These are phyloP conservation scores for Eueides isabella DNA, from an alignment of 1,140 invertebrate genomes.

Conservation along the genomic window DNA sequence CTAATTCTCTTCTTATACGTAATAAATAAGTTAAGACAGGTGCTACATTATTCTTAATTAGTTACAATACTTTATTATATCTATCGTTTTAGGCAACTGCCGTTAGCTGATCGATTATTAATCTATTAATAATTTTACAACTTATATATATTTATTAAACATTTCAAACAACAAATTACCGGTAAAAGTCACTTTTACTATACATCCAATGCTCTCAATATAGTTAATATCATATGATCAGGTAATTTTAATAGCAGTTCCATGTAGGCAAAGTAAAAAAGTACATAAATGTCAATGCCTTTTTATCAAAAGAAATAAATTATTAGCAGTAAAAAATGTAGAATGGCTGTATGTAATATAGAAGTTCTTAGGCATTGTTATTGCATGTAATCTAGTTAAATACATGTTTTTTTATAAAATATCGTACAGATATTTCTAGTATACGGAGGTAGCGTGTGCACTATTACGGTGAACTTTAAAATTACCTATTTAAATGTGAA, in stretches of 20 bases:
- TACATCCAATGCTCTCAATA: background rate
- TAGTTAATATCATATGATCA: background rate
- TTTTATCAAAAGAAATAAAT: background rate
- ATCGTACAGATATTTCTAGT: background rate
- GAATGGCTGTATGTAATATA: background rate
- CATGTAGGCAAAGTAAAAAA: background rate
- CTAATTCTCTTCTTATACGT: conserved; percentile 46
- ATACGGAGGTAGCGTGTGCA: background rate
- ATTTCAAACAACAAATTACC: background rate
- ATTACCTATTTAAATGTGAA: background rate
- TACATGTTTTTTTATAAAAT: background rate
- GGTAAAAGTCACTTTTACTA: background rate
- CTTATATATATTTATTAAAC: background rate
- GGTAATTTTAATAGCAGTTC: background rate
- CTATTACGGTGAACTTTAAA: background rate
- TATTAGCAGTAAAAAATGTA: background rate
- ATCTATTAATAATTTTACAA: background rate
- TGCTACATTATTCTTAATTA: conserved; percentile 33
- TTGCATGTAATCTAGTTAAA: background rate
- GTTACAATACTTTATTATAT: conserved; percentile 23
- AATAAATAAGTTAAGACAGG: conserved; percentile 40
- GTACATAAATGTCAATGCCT: background rate
- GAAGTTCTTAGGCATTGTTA: background rate
- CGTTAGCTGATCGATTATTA: background rate
- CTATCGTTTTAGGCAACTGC: background rate